A percentile compares a stretch with the other conserved stretches of the same genome.
Conservation (phyloP, 1,140 invertebrate species). For the Vollenhovia emeryi region DNA sequence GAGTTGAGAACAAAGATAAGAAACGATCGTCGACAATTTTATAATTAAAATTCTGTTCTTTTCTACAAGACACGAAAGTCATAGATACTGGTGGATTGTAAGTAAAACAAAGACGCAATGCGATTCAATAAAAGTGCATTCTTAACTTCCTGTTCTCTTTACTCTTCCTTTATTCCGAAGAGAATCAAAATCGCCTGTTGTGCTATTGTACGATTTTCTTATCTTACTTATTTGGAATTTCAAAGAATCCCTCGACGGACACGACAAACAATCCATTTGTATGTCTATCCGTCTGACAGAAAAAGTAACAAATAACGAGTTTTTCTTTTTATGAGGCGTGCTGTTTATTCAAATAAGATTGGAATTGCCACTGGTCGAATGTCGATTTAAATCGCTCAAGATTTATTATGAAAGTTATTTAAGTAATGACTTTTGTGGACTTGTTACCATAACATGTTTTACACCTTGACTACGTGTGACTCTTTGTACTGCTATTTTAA, state of each 20-base stretch:
- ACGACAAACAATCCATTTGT: not conserved
- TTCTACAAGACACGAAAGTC: no score
- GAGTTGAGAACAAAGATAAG: no score
- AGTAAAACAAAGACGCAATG: not conserved
- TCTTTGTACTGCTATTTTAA: no score
- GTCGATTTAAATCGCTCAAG: not conserved
- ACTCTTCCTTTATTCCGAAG: not conserved
- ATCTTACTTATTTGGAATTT: slow-evolving; percentile 29
- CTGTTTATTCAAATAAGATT: slow-evolving; percentile 10
- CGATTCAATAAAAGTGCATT: not conserved
- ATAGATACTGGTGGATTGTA: no score
- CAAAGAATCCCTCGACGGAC: not conserved
- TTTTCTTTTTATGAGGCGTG: not conserved
- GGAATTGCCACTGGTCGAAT: not conserved
- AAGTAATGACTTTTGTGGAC: no score
- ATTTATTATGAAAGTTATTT: not conserved
- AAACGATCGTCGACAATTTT: no score
- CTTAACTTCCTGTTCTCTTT: not conserved
- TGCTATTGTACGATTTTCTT: slow-evolving; percentile 17
- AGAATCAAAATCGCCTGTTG: not conserved
- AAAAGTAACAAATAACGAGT: slow-evolving; percentile 8
- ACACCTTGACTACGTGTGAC: no score
- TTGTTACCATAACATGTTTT: no score
- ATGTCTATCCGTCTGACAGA: not conserved
- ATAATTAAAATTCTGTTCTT: no score